phyloP scores from a whole-genome alignment of 2,888 invertebrate species.

The Hemicrepidius hirtus region DNA sequence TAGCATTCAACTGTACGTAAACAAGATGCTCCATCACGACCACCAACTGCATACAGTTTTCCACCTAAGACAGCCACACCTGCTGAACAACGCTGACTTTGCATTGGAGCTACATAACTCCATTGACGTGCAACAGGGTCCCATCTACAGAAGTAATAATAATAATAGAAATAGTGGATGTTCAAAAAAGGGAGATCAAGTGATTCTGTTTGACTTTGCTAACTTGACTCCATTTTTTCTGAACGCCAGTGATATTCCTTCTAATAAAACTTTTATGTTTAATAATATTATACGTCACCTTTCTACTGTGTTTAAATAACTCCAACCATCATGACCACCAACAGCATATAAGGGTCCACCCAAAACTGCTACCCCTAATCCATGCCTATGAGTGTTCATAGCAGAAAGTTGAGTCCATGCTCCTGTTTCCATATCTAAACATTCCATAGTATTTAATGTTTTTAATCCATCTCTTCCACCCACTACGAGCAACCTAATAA shows the following conservation, averaged over 20 bases:
- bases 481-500: constrained; percentile 81
- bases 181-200: too few species aligned
- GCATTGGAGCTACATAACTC: constrained; percentile 94
- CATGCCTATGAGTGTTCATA: constrained; percentile 93
- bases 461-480: constrained; percentile 95
- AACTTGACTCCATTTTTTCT: background rate
- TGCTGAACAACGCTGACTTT: constrained; percentile 90
- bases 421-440: constrained; percentile 87
- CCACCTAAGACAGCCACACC: constrained; percentile 91
- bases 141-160: too few species aligned
- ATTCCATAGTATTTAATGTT: constrained; percentile 94
- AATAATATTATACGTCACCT: constrained; percentile 70
- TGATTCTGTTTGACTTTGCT: too few species aligned
- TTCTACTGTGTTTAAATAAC: constrained; percentile 95
- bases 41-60: constrained; percentile 93
- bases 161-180: too few species aligned
- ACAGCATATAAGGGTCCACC: constrained; percentile 93
- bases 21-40: constrained; percentile 93
- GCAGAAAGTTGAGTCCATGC: constrained; percentile 88
- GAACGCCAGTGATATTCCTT: too few species aligned
- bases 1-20: constrained; percentile 91
- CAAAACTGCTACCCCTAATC: constrained; percentile 85
- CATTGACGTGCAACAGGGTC: constrained; percentile 91
- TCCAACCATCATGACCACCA: constrained; percentile 97
- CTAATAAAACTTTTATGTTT: too few species aligned